These are phyloP conservation scores for Tipula confusa DNA, from an alignment of 2,888 invertebrate species.

Conservation along the genomic window DNA sequence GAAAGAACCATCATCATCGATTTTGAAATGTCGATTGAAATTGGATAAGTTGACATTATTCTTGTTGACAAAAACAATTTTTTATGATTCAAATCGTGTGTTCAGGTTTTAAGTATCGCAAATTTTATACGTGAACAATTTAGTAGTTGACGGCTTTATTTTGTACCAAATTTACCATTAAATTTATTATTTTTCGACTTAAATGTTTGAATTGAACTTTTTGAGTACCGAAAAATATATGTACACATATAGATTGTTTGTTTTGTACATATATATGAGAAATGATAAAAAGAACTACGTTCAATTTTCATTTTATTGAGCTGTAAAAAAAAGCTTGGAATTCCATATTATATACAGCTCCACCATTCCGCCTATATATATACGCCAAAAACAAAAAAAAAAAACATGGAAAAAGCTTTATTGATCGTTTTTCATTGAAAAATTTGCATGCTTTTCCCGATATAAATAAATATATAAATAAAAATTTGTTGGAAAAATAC, in stretches of 20 bases:
- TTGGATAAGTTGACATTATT: not conserved
- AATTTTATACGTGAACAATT: not conserved
- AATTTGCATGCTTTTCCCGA: not conserved
- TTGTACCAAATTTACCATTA: not conserved
- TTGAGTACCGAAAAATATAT: not conserved
- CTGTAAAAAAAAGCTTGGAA: not conserved
- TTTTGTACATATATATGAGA: not conserved
- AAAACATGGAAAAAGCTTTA: not conserved
- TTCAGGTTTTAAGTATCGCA: not conserved
- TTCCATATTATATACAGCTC: not conserved
- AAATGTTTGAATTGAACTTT: not conserved
- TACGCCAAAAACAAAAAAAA: not conserved
- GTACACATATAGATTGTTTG: not conserved
- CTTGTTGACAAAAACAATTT: not conserved
- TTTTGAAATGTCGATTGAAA: not conserved
- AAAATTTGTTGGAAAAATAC: no score
- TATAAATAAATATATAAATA: no score
- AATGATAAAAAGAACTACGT: not conserved
- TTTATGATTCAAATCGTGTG: not conserved
- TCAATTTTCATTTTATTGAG: not conserved
- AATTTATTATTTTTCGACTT: not conserved
- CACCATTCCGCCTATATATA: not conserved
- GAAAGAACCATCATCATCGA: not conserved
- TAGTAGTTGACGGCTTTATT: not conserved
- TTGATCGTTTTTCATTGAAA: not conserved